phyloP scores from a whole-genome alignment of 2,113 vertebrate species.

The Tautogolabrus adspersus region DNA sequence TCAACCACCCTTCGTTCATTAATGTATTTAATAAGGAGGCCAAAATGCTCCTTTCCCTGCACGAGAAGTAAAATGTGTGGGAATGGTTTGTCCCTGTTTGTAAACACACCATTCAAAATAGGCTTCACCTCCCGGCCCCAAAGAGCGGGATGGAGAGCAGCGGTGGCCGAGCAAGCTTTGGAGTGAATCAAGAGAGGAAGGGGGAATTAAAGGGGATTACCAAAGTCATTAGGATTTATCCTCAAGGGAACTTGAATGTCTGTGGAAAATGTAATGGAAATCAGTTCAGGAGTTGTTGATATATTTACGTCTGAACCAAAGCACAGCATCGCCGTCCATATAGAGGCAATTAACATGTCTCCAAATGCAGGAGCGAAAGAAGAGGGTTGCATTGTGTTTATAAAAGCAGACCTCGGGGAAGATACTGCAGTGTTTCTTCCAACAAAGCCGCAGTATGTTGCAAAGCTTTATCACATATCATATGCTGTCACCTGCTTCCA shows the following conservation, averaged over 20 bases:
- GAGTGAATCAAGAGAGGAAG: neutral
- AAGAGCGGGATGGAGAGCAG: neutral
- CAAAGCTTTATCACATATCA: slow-evolving; percentile 5
- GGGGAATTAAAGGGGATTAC: neutral
- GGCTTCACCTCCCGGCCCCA: neutral
- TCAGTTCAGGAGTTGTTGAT: neutral
- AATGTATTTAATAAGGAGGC: neutral
- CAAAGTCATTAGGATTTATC: neutral
- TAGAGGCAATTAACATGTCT: neutral
- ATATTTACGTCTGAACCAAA: neutral
- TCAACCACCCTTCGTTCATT: neutral
- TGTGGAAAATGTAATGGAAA: neutral
- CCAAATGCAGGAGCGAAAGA: neutral
- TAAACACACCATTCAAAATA: neutral
- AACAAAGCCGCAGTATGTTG: slow-evolving; percentile 7
- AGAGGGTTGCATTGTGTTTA: neutral
- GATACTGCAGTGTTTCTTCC: neutral
- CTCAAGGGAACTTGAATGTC: neutral
- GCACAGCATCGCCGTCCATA: neutral
- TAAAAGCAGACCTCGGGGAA: neutral
- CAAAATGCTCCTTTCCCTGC: neutral
- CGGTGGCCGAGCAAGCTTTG: neutral
- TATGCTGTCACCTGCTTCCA: slow-evolving; percentile 4
- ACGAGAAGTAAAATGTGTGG: neutral
- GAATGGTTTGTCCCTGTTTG: neutral